Base-by-base conservation (phyloP, 2,797 vertebrate genomes). In the Tragopan temminckii region DNA sequence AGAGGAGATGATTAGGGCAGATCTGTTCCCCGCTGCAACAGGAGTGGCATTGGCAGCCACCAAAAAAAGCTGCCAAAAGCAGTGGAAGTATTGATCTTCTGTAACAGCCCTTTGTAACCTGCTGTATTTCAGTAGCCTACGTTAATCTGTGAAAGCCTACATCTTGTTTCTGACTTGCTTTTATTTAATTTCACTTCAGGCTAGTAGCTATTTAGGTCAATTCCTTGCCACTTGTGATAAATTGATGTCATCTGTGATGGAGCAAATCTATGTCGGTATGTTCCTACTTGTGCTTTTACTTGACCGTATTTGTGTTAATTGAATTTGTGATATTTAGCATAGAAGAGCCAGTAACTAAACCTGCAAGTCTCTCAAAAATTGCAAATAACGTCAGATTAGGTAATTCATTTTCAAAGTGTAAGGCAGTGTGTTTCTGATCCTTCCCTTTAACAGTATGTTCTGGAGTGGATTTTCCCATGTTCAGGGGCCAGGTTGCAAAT, bases 151-250 rank as follows among this genome's bases (percentile, higher is more conserved):
- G 85, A 50, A 91, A 92, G 58, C 35, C 66, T 83, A 43, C 72
- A 35, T 69, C 87, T 92, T 92, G 89, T 85, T 88, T 53, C 36
- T 68, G 42, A 20, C 79, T 52, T 53, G 23, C 66, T 71, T 93
- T 85, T 87, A 74, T 93, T 91, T 92, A 58, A 85, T 89, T 92
- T 92, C 85, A 69, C 93, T 94, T 90, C 29, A 40, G 72, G 66
- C 66, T 63, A 78, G 33, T 50, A 50, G 81, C 68, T 82, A 57
- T 82, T 92, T 82, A 84, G 50, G 89, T 80, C 84, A 77, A 38
- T 85, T 82, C 76, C 52, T 80, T 90, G 61, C 71, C 42, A 62
- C 87, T 27, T 89, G 72, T 88, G 87, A 93, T 80, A 68, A 85
- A 80, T 25, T 69, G 45, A 59, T 55, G 53, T 78, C 70, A 79